Conservation (phyloP, 2,888 invertebrate species). For the Salticus scenicus region DNA sequence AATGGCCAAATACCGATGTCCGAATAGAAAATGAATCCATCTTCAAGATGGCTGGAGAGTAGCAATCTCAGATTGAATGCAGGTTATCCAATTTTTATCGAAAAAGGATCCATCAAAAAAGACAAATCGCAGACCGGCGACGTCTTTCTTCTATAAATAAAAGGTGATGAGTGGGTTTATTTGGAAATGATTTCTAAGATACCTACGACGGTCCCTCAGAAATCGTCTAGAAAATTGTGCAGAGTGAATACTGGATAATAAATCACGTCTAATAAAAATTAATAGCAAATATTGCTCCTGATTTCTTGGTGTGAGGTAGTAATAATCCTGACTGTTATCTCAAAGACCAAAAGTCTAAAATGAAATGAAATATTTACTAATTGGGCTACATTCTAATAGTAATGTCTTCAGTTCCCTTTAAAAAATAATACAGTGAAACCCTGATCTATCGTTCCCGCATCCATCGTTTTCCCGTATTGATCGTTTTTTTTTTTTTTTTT, state of each 20-base stretch:
- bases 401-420: no score
- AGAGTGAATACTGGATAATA: background rate
- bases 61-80: slow-evolving; percentile 40
- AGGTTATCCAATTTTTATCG: slow-evolving; percentile 65
- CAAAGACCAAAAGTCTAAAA: background rate
- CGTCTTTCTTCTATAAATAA: slow-evolving; percentile 45
- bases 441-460: no score
- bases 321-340: no score
- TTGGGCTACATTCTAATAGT: no score
- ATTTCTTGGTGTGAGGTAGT: background rate
- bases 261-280: background rate
- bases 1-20: slow-evolving; percentile 43
- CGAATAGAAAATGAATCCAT: slow-evolving; percentile 25
- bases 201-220: background rate
- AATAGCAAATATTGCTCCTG: background rate
- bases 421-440: no score
- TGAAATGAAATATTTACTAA: background rate
- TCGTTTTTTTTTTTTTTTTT: no score
- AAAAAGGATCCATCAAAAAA: slow-evolving; percentile 49
- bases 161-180: slow-evolving; percentile 11
- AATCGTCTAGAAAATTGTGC: slow-evolving; percentile 12
- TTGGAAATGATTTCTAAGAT: background rate
- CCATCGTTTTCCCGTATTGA: no score
- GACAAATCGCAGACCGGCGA: slow-evolving; percentile 13
- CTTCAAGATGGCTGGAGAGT: slow-evolving; percentile 42